A percentile compares a stretch with the other conserved stretches of the same genome.
Evolutionary conservation across 2,113 vertebrate species (phyloP).

Genomic region (Oxyura jamaicensis): DNA sequence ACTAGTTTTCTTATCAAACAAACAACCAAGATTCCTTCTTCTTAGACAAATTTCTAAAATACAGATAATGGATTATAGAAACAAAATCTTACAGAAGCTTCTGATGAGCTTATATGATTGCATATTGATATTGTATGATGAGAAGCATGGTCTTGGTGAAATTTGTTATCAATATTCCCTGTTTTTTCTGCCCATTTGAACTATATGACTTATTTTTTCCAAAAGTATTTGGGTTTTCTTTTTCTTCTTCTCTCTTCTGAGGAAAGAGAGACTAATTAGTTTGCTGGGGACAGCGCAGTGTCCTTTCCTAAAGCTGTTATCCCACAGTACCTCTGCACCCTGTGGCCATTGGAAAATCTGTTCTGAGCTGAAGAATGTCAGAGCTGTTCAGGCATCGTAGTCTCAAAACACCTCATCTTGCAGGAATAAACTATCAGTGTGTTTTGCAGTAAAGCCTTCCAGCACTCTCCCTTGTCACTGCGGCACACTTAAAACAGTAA

Average conservation of each 20-base stretch:
- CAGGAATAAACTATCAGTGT: neutral
- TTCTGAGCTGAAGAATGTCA: neutral
- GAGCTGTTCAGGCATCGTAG: neutral
- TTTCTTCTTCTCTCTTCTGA: neutral
- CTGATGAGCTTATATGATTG: neutral
- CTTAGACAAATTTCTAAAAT: neutral
- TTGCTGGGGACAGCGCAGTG: neutral
- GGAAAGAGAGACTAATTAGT: neutral
- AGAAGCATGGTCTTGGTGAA: neutral
- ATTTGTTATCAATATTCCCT: neutral
- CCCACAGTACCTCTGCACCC: neutral
- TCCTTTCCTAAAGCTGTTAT: neutral
- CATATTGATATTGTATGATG: neutral
- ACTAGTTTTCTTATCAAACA: neutral
- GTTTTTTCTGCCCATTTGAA: neutral
- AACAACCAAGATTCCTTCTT: neutral
- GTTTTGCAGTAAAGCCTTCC: neutral
- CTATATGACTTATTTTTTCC: neutral
- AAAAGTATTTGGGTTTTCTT: neutral
- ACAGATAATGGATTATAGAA: neutral
- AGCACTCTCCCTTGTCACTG: neutral
- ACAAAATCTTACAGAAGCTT: neutral
- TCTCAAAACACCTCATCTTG: neutral
- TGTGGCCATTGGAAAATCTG: fast-evolving
- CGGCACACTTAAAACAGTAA: neutral